Evolutionary conservation across 30 jellyfish, hydroid and myxozoan species (phyloP), one percentile per base, ranked within the genome.

Genomic region (Phacellophora camtschatica): DNA sequence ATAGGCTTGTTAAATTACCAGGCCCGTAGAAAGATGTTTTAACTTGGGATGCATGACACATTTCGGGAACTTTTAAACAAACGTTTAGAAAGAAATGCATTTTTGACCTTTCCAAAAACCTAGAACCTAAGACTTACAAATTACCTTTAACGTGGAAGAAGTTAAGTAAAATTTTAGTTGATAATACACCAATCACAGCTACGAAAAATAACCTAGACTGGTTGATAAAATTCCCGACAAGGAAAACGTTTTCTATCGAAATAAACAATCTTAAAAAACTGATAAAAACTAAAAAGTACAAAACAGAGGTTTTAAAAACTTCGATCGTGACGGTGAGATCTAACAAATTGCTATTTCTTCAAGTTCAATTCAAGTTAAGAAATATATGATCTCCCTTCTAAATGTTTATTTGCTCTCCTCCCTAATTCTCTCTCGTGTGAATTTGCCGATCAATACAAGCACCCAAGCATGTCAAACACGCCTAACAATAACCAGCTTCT

Each of bases 321-420:
- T 8, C 46, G 74, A 72, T 72, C 86, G 74, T 72, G 86, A 72
- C 86, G 86, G 86, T 74, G 50, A 72, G 86, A 72, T 72, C 86
- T 72, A 33, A 72, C 74, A 72, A 31, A 22, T 10, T 34, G 34
- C 50, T 34, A 25, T 22, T 29, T 72, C 86, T 56, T 49, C 35
- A 35, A 55, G 24, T 72, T 72, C 72, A 32, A 72, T 72, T 72
- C 86, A 72, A 51, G 86, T 12, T 27, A 72, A 54, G 86, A 56
- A 51, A 50, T 43, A 49, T 72, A 34, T 34, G 74, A 72, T 72
- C 86, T 72, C 86, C 86, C 74, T 18, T 12, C 86, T 72, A 72
- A 72, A 72, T 72, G 86, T 50, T 50, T 72, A 53, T 72, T 72
- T 72, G 86, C 58, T 65, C 74, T 72, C 86, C 86, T 27, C 86